These are phyloP conservation scores for Smutsia temminckii DNA, from an alignment of 2,797 vertebrate genomes.

Conservation along the genomic window DNA sequence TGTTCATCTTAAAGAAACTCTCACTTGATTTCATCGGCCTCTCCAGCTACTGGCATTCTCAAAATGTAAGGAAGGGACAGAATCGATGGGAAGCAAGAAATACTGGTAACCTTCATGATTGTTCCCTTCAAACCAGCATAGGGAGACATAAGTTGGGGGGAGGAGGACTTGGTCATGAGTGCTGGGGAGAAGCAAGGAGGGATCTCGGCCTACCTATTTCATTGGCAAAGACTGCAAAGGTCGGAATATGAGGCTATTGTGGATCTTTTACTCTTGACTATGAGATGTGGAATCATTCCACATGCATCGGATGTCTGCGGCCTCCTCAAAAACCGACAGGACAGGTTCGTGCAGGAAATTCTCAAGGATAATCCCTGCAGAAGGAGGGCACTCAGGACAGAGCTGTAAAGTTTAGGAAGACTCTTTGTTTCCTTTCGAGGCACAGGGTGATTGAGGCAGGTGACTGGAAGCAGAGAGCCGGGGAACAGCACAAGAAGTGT, in stretches of 20 bases:
- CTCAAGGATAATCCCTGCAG: no score
- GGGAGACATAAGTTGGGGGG: not conserved
- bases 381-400: not conserved
- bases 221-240: not conserved
- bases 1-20: constrained; percentile 1
- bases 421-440: not conserved
- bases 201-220: not conserved
- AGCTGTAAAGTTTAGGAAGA: not conserved
- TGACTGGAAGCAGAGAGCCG: not conserved
- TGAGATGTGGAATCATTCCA: not conserved
- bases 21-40: not conserved
- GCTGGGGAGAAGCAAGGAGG: not conserved
- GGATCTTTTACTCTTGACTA: not conserved
- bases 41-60: not conserved
- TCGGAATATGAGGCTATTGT: not conserved
- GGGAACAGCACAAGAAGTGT: not conserved
- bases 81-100: not conserved
- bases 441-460: not conserved
- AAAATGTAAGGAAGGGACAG: not conserved
- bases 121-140: not conserved
- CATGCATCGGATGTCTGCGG: no score
- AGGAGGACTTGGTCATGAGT: not conserved
- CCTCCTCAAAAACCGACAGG: not conserved
- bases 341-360: not conserved
- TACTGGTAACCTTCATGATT: not conserved